phyloP scores from a whole-genome alignment of 2,888 invertebrate species.

The Nemapogon koenigi region DNA sequence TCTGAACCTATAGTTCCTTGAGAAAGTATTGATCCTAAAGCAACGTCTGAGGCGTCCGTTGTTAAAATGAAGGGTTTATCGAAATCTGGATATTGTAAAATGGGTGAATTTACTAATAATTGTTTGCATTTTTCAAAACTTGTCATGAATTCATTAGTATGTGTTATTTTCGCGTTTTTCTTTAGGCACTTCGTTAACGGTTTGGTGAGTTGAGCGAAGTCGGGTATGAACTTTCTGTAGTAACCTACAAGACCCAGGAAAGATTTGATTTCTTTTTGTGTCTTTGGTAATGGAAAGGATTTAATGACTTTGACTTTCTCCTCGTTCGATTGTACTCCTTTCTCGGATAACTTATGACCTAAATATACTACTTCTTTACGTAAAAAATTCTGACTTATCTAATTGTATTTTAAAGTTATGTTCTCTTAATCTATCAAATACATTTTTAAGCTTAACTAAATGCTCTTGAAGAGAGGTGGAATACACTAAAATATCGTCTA shows the following conservation, averaged over 20 bases:
- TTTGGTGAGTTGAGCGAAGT: constrained; percentile 21
- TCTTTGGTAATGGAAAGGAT: constrained; percentile 19
- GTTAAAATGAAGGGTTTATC: constrained; percentile 21
- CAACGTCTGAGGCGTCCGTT: constrained; percentile 22
- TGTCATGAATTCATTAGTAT: constrained; percentile 16
- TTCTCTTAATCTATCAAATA: constrained; percentile 19
- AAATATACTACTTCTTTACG: constrained; percentile 15
- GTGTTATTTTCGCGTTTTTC: constrained; percentile 15
- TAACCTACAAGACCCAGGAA: constrained; percentile 20
- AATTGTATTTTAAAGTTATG: constrained; percentile 15
- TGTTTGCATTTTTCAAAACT: constrained; percentile 22
- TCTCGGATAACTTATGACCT: constrained; percentile 17
- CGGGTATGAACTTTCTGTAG: constrained; percentile 20
- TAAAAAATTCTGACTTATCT: constrained; percentile 19
- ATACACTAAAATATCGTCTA: constrained; percentile 23
- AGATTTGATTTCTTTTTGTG: constrained; percentile 20
- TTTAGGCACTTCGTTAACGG: constrained; percentile 21
- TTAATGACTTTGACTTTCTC: constrained; percentile 21
- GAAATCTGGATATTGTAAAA: constrained; percentile 31
- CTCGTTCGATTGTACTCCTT: constrained; percentile 20
- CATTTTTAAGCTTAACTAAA: constrained; percentile 17
- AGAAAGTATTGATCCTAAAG: constrained; percentile 22
- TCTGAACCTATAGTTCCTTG: constrained; percentile 22
- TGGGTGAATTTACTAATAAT: constrained; percentile 22
- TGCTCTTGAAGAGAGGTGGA: constrained; percentile 20